A percentile compares a stretch with the other conserved stretches of the same genome.
Conservation (phyloP, 2,797 vertebrate species). For the Novumbra hubbsi region DNA sequence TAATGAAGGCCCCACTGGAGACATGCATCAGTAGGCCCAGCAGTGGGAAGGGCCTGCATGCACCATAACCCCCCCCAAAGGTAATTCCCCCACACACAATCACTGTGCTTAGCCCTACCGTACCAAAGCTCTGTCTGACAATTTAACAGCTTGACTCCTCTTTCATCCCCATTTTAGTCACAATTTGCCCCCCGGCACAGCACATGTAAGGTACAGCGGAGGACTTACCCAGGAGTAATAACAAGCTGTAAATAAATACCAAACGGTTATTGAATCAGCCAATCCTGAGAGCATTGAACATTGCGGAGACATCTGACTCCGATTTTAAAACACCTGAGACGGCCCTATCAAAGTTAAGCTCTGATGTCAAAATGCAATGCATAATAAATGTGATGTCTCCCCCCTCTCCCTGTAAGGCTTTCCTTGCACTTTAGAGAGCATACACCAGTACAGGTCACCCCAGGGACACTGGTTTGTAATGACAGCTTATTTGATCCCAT, state of each 20-base stretch:
- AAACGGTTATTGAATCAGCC: conserved; percentile 3
- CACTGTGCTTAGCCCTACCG: not conserved
- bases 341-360: conserved; percentile 2
- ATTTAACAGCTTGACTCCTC: conserved; percentile 41
- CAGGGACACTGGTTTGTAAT: not conserved
- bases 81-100: conserved; percentile 35
- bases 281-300: not conserved
- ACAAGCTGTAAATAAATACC: conserved; percentile 18
- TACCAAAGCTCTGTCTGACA: conserved; percentile 10
- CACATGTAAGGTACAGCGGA: conserved; percentile 41
- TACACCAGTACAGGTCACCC: not conserved
- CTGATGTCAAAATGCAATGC: not conserved
- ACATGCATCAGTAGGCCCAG: conserved; percentile 14
- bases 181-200: conserved; percentile 40
- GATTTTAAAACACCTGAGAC: not conserved
- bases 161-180: conserved; percentile 35
- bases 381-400: conserved; percentile 4
- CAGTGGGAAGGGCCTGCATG: conserved; percentile 10
- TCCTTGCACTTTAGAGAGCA: not conserved
- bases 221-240: conserved; percentile 26
- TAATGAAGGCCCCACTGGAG: not conserved
- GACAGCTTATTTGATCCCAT: not conserved
- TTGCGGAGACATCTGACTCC: not conserved
- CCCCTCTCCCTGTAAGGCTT: not conserved
- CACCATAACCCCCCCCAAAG: conserved; percentile 26